Percentiles rank a stretch among this genome's conserved stretches.
These are phyloP conservation scores for Procavia capensis DNA, from an alignment of 2,113 vertebrate species.

Conservation along the genomic window DNA sequence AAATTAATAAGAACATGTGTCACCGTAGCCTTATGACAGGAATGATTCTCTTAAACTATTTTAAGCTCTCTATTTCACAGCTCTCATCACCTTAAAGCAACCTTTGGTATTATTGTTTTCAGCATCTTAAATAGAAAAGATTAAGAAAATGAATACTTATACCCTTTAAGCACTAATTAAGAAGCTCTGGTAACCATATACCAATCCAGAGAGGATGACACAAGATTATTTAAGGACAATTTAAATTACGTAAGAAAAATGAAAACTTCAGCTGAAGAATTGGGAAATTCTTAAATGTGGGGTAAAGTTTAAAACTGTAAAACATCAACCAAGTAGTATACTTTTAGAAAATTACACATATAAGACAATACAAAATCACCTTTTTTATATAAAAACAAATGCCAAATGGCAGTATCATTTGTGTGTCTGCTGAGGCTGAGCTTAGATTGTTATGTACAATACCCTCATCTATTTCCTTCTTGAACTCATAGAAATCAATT, in stretches of 20 bases:
- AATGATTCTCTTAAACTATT: slow-evolving; percentile 56
- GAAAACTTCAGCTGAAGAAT: slow-evolving; percentile 37
- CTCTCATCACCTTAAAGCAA: slow-evolving; percentile 59
- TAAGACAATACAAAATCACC: neutral
- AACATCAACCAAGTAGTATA: neutral
- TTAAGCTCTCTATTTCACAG: slow-evolving; percentile 32
- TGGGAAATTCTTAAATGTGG: slow-evolving; percentile 34
- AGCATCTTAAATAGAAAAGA: slow-evolving; percentile 58
- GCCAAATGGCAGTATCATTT: neutral
- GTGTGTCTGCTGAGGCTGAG: neutral
- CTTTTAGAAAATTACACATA: neutral
- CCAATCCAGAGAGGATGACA: neutral
- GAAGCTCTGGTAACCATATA: slow-evolving; percentile 31
- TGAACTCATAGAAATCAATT: neutral
- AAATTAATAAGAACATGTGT: slow-evolving; percentile 64
- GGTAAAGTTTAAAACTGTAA: slow-evolving; percentile 22
- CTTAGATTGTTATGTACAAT: too few species aligned
- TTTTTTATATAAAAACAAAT: neutral
- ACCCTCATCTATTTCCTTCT: neutral
- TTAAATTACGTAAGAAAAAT: slow-evolving; percentile 56
- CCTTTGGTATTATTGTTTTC: slow-evolving; percentile 55
- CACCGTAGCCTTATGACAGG: slow-evolving; percentile 60
- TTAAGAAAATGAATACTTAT: slow-evolving; percentile 55
- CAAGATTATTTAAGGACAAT: slow-evolving; percentile 57
- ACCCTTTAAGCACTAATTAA: slow-evolving; percentile 56